Conservation (phyloP, 2,113 vertebrate genomes). For the Sebastes schlegelii region DNA sequence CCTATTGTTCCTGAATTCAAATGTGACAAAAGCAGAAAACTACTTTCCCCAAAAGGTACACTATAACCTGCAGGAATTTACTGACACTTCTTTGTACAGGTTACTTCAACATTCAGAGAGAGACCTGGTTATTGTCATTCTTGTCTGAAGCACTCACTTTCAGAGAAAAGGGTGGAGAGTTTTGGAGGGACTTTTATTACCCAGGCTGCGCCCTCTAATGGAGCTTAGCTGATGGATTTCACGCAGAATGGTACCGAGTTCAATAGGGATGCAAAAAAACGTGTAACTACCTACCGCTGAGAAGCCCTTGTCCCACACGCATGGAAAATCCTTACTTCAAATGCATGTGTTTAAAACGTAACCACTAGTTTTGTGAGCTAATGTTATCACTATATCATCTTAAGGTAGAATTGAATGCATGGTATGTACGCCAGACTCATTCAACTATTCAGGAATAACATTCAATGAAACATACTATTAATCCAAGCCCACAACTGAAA, state of each 20-base stretch:
- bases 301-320: slow-evolving; percentile 22
- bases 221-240: slow-evolving; percentile 56
- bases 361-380: background rate
- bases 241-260: slow-evolving; percentile 15
- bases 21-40: slow-evolving; percentile 5
- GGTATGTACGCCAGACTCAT: background rate
- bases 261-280: slow-evolving; percentile 28
- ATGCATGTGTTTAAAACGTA: background rate
- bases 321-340: slow-evolving; percentile 34
- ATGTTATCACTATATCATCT: background rate
- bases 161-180: slow-evolving; percentile 18
- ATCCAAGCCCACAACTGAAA: too few species aligned
- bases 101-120: slow-evolving; percentile 14
- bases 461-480: background rate
- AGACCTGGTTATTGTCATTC: slow-evolving; percentile 31
- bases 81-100: background rate
- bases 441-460: background rate
- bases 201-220: slow-evolving; percentile 14
- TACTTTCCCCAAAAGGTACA: background rate
- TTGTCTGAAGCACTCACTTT: slow-evolving; percentile 35
- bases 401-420: background rate
- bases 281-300: slow-evolving; percentile 14
- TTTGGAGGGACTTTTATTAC: slow-evolving; percentile 32
- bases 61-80: slow-evolving; percentile 10
- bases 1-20: background rate